Evolutionary conservation across 2,888 invertebrate genomes (phyloP).

Genomic region (Caenorhabditis sp.): DNA sequence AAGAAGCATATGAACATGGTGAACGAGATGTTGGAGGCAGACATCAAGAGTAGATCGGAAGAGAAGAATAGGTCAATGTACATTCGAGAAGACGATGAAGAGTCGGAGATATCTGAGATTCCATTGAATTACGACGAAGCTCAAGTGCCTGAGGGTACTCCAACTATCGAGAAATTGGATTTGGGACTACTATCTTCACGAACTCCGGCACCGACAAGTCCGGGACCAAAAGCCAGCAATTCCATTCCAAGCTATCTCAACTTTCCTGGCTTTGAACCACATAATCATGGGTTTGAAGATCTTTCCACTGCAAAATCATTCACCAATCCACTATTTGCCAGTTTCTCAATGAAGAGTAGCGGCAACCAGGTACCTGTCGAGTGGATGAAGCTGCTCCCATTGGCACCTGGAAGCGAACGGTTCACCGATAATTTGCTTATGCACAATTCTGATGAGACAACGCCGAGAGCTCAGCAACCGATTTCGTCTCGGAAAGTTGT

Average conservation of each 20-base stretch:
- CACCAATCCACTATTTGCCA: constrained; percentile 25
- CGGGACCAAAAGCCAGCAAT: background rate
- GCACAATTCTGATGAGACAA: background rate
- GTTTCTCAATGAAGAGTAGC: background rate
- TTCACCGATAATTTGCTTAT: constrained; percentile 19
- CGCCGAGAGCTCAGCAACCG: constrained; percentile 11
- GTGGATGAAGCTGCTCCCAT: constrained; percentile 50
- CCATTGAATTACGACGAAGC: constrained; percentile 37
- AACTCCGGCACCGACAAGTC: constrained; percentile 15
- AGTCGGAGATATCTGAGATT: constrained; percentile 38
- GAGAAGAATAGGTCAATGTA: constrained; percentile 27
- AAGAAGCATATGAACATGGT: constrained; percentile 20
- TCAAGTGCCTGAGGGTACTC: constrained; percentile 2
- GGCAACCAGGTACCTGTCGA: constrained; percentile 26
- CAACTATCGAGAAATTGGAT: constrained; percentile 47
- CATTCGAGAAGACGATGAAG: constrained; percentile 51
- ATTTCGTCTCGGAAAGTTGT: constrained; percentile 10
- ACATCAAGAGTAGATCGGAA: constrained; percentile 20
- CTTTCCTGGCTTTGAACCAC: background rate
- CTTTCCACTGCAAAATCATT: constrained; percentile 40
- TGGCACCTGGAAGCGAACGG: constrained; percentile 19
- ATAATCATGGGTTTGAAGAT: background rate
- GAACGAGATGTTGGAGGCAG: constrained; percentile 36
- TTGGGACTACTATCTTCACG: constrained; percentile 24
- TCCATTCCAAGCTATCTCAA: background rate